A percentile compares a stretch with the other conserved stretches of the same genome.
Conservation (phyloP, 2,113 vertebrate species). For the Rhinogobius similis region DNA sequence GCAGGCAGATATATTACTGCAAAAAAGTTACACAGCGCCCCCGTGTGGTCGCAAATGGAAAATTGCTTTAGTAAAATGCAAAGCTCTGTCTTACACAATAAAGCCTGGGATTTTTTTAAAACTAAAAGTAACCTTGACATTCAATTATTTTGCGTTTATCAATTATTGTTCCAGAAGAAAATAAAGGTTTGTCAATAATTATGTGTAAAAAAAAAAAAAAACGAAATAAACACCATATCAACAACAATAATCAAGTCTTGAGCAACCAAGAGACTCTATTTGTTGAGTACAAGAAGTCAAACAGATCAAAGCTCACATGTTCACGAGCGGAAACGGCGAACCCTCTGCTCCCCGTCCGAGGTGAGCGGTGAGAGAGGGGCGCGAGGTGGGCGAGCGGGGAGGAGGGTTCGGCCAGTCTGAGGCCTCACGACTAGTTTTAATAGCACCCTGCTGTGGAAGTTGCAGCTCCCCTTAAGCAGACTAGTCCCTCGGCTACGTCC, state of each 20-base stretch:
- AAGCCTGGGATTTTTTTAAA: slow-evolving; percentile 39
- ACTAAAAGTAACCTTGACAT: slow-evolving; percentile 13
- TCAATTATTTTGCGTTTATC: slow-evolving; percentile 20
- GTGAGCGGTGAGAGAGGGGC: not conserved
- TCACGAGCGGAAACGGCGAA: slow-evolving; percentile 39
- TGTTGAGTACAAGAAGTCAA: slow-evolving; percentile 70
- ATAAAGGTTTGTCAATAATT: slow-evolving; percentile 50
- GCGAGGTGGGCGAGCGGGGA: slow-evolving; percentile 20
- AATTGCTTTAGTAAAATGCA: slow-evolving; percentile 41
- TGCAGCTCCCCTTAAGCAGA: slow-evolving; percentile 83
- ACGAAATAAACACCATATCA: slow-evolving; percentile 68
- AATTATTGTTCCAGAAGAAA: slow-evolving; percentile 54
- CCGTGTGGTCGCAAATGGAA: slow-evolving; percentile 65
- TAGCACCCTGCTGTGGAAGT: slow-evolving; percentile 86
- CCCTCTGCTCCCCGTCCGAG: slow-evolving; percentile 15
- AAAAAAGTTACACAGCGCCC: slow-evolving; percentile 54
- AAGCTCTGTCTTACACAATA: slow-evolving; percentile 49
- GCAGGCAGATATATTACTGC: slow-evolving; percentile 20
- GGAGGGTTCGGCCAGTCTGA: slow-evolving; percentile 25
- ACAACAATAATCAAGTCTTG: slow-evolving; percentile 71
- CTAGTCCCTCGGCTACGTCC: slow-evolving; percentile 63
- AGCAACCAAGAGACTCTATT: slow-evolving; percentile 69
- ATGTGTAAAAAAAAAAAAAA: slow-evolving; percentile 50
- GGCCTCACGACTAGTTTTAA: slow-evolving; percentile 70
- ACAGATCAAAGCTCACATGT: slow-evolving; percentile 65